Base-by-base conservation (phyloP, 2,888 invertebrate species). In the Diachrysia chrysitis region DNA sequence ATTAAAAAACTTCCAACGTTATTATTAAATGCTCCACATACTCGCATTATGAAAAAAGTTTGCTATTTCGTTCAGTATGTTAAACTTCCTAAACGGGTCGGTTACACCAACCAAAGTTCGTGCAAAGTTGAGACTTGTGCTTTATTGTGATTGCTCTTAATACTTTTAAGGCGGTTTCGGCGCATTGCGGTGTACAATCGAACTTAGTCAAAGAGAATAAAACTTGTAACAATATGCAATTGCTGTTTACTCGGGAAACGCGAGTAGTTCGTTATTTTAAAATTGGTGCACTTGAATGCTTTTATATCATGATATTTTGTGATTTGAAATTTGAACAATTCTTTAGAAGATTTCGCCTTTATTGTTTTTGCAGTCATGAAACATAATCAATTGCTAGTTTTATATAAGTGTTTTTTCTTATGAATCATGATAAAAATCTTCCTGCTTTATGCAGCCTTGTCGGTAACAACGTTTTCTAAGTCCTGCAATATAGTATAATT, bases 111-210 rank as follows among this genome's bases (percentile, higher is more conserved):
- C 61, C 62, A 73, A 76, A 76, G 58, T 83, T 73, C 53, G 55
- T 17, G 78, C 82, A 72, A 88, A 90, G 86, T 90, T 89, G 86
- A 89, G 84, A 85, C 81, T 69, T 81, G n/a, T n/a, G 81, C 83
- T 90, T 89, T 90, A 89, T 90, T 89, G 89, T 89, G 89, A 90
- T 90, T 89, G 90, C 87, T 85, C 87, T 86, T 89, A 87, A 91
- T 89, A 89, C 88, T 90, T 89, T 87, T 84, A 67, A 79, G 73
- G 71, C 87, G 84, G 82, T 81, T 79, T 66, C 79, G 79, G 87
- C 90, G 90, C 91, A 91, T 83, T 91, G 92, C 91, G 87, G 90
- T 87, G 85, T 82, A 88, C 89, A 91, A 92, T 90, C 89, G 89
- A 91, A 92, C 90, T 92, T 90, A 83, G 84, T 84, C 85, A 73